Evolutionary conservation across 30 jellyfish, hydroid and myxozoan species (phyloP), one percentile per base, ranked within the genome.

Genomic region (Pseudorhiza aurosa): DNA sequence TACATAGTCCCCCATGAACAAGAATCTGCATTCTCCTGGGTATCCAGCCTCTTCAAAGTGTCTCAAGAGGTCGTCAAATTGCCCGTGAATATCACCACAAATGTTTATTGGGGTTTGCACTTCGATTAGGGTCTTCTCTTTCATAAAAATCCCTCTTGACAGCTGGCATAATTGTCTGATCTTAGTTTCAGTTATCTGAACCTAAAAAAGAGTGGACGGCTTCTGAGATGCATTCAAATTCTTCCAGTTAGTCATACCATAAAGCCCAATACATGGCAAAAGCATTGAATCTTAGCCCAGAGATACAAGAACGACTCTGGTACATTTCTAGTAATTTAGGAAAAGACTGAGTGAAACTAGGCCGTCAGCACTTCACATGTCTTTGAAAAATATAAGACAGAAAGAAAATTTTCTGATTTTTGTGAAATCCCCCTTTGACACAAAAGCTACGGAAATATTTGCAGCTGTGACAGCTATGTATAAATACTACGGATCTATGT

Each of bases 41-140:
- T 80, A 83, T 10, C 98, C 98, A 43, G 88, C 83, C 32, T 69
- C 70, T 8, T 86, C 96, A 43, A 93, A 93, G 65, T 93, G 98
- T 11, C 98, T 73, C 31, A 93, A 81, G 11, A 93, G 90, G 57
- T 93, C 98, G 0, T 47, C 88, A 65, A 78, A 93, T 65, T 93
- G 98, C 30, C 98, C 98, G 68, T 93, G 98, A 18, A 93, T 86
- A 58, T 93, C 98, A 10, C 98, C 98, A 67, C 90, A 93, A n/a
- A 93, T 93, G 79, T 93, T 89, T 5, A 93, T 83, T 18, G 98
- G 98, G 29, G 98, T 86, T 32, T 43, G 65, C 35, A 93, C 95
- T 44, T 86, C 97, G 10, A 86, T 67, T 33, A 93, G 94, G n/a
- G 85, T 93, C 69, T 58, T 64, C 69, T 87, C 95, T 31, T 81